Base-by-base conservation (phyloP, 2,113 vertebrate genomes). In the Pituophis catenifer region DNA sequence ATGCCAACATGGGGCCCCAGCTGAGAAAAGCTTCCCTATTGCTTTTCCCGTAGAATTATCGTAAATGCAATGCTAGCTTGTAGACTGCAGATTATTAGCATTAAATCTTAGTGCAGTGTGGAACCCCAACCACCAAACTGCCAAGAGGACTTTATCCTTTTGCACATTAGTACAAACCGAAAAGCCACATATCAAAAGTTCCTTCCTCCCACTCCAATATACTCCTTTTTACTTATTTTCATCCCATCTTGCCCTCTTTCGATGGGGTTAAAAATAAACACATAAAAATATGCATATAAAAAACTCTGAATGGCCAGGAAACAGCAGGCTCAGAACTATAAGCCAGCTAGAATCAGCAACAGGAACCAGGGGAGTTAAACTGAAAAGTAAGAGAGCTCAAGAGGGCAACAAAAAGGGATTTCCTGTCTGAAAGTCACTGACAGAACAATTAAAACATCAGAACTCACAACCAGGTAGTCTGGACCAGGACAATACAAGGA, bases 291-390 rank as follows among this genome's bases (percentile, higher is more conserved):
- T 50, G 0, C 0, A 0, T 5, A 2, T 50, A 50, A 24, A 90
- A 70, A 91, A 70, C 58, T 3, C 53, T 92, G 58, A 90, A 94
- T 95, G 1, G 88, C 95, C 96, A 96, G 96, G 96, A 97, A 97
- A 96, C 94, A 94, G 75, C 94, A 86, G 11, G 38, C 3, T 95
- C 95, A 93, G 93, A 96, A 96, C 94, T 89, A 95, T 92, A 88
- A 54, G 48, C 81, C 11, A 44, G n/a, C 81, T 44, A 70, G 65
- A 17, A 24, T 48, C 89, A 0, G 1, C 6, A 89, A 52, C 96
- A 96, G 95, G 96, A 96, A 95, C 93, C 91, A 93, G 38, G 95
- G 93, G 94, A 94, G 94, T 90, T 94, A 53, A 93, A 91, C 94
- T 94, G 95, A 93, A 62, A 17, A 52, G 2, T 81, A 19, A 62